Conservation (phyloP, 1,140 invertebrate species). For the Oryctes rhinoceros region DNA sequence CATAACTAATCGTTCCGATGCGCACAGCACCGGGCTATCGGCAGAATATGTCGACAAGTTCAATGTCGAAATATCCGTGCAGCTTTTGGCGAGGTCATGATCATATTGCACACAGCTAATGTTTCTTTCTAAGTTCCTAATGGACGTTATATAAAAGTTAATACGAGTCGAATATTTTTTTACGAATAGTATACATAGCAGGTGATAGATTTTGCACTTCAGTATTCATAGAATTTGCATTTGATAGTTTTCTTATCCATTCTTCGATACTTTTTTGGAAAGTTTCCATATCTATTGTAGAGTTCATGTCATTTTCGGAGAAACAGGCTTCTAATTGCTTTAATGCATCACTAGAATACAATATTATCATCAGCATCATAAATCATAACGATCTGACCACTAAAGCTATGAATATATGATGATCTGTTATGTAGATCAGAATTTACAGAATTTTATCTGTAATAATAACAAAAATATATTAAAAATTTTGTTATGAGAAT, state of each 20-base stretch:
- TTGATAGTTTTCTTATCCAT: not conserved
- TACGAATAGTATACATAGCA: not conserved
- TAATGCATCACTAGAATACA: not conserved
- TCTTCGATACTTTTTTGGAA: not conserved
- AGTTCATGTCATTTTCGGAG: not conserved
- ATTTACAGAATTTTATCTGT: too few relatives aligned
- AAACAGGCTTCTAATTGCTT: not conserved
- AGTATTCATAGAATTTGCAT: not conserved
- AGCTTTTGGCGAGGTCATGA: not conserved
- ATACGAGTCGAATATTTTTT: not conserved
- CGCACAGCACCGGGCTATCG: not conserved
- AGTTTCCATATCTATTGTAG: constrained; percentile 1
- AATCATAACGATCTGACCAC: too few relatives aligned
- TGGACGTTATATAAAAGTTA: constrained; percentile 10
- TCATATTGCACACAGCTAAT: not conserved
- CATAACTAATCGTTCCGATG: not conserved
- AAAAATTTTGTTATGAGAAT: too few relatives aligned
- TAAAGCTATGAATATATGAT: too few relatives aligned
- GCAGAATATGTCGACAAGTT: not conserved
- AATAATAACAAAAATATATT: too few relatives aligned
- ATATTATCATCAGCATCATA: too few relatives aligned
- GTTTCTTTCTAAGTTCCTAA: constrained; percentile 7
- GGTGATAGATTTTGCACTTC: not conserved
- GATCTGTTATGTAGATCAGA: too few relatives aligned
- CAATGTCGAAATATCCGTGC: not conserved